phyloP scores from a whole-genome alignment of 2,113 vertebrate genomes.

The Seriola dumerili region DNA sequence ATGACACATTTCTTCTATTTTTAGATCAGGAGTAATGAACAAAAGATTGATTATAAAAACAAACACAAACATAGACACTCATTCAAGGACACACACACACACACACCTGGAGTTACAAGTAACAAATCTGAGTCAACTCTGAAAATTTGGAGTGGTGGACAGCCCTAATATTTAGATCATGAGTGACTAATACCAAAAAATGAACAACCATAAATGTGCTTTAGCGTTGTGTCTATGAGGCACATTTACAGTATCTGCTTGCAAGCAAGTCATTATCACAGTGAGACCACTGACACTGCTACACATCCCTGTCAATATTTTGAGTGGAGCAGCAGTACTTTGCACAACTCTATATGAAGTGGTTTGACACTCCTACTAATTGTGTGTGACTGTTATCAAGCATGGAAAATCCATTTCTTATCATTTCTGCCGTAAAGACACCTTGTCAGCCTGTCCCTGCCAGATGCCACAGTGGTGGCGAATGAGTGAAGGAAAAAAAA shows the following conservation, averaged over 20 bases:
- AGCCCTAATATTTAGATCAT: slow-evolving; percentile 6
- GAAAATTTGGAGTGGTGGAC: neutral
- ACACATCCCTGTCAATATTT: slow-evolving; percentile 58
- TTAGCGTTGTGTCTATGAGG: slow-evolving; percentile 14
- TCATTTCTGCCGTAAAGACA: slow-evolving; percentile 77
- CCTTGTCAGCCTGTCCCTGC: slow-evolving; percentile 73
- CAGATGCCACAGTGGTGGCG: slow-evolving; percentile 69
- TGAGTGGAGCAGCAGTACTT: slow-evolving; percentile 51
- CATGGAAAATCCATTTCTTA: slow-evolving; percentile 71
- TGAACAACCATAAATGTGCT: slow-evolving; percentile 16
- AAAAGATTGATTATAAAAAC: too few species aligned
- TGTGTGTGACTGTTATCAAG: slow-evolving; percentile 74
- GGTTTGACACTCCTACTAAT: slow-evolving; percentile 69
- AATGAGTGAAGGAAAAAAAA: slow-evolving; percentile 19
- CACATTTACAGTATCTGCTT: slow-evolving; percentile 48
- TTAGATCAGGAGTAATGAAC: too few species aligned
- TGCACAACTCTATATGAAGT: slow-evolving; percentile 64
- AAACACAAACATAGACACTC: neutral
- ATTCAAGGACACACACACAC: neutral
- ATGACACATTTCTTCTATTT: too few species aligned
- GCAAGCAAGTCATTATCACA: slow-evolving; percentile 58
- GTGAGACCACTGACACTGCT: slow-evolving; percentile 50
- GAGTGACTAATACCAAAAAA: slow-evolving; percentile 17
- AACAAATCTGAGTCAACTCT: neutral
- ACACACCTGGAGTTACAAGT: neutral